phyloP scores from a whole-genome alignment of 2,797 vertebrate genomes.

The Urosaurus nigricauda region DNA sequence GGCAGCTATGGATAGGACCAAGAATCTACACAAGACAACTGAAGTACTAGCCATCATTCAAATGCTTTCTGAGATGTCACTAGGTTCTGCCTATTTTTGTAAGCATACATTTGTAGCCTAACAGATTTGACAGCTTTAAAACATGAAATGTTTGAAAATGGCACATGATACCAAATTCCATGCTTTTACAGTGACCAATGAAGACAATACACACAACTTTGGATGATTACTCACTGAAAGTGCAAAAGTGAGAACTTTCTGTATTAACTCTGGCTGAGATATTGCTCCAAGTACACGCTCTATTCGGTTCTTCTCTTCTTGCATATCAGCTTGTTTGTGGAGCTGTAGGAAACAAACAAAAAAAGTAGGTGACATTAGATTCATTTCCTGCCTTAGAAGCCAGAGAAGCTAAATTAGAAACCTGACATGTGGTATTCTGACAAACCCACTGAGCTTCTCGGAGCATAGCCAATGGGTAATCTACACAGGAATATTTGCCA shows the following conservation, averaged over 20 bases:
- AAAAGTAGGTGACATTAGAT: not conserved
- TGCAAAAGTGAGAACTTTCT: slow-evolving; percentile 96
- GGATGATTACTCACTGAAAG: slow-evolving; percentile 87
- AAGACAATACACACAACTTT: not conserved
- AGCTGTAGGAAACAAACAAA: slow-evolving; percentile 80
- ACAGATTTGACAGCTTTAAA: not conserved
- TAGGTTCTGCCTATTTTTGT: not conserved
- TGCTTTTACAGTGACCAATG: not conserved
- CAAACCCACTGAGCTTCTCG: not conserved
- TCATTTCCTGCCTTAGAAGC: not conserved
- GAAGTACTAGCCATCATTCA: too few species aligned
- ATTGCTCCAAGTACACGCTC: slow-evolving; percentile 96
- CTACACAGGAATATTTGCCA: slow-evolving; percentile 19
- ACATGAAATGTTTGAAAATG: not conserved
- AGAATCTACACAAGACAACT: too few species aligned
- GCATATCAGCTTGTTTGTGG: slow-evolving; percentile 98
- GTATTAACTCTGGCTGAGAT: slow-evolving; percentile 93
- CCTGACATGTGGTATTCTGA: not conserved
- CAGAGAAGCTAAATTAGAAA: not conserved
- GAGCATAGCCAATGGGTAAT: slow-evolving; percentile 4
- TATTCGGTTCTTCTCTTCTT: slow-evolving; percentile 97
- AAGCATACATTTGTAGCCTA: not conserved
- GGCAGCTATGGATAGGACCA: too few species aligned
- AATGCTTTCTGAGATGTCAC: too few species aligned
- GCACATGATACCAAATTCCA: not conserved